phyloP scores from a whole-genome alignment of 2,113 vertebrate genomes.

The Genyomyrus donnyi region DNA sequence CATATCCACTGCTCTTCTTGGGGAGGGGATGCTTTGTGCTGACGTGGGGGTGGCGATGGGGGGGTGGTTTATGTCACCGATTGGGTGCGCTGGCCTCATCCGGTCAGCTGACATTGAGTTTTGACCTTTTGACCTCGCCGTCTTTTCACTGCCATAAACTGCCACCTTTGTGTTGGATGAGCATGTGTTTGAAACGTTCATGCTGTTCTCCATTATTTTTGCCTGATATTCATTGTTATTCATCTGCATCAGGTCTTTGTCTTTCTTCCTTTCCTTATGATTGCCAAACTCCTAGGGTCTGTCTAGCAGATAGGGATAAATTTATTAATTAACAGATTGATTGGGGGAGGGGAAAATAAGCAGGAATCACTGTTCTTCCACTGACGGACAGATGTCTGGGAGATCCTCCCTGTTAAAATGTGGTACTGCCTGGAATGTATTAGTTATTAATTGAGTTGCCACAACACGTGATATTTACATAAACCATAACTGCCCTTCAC shows the following conservation, averaged over 20 bases:
- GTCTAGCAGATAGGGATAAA: neutral
- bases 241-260: neutral
- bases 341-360: neutral
- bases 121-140: neutral
- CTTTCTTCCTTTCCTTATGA: neutral
- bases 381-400: neutral
- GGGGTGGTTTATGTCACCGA: neutral
- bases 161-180: neutral
- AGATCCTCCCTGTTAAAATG: neutral
- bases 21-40: neutral
- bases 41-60: too few relatives aligned
- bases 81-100: neutral
- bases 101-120: neutral
- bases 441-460: slow-evolving; percentile 1
- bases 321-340: neutral
- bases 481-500: neutral
- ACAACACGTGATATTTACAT: slow-evolving; percentile 15
- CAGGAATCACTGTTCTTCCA: neutral
- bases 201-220: neutral
- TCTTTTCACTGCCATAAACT: slow-evolving; percentile 17
- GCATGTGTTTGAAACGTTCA: neutral
- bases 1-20: neutral
- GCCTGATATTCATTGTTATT: neutral
- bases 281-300: neutral
- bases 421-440: slow-evolving; percentile 16